phyloP scores from a whole-genome alignment of 2,888 invertebrate species.

The Ellobium chinense region DNA sequence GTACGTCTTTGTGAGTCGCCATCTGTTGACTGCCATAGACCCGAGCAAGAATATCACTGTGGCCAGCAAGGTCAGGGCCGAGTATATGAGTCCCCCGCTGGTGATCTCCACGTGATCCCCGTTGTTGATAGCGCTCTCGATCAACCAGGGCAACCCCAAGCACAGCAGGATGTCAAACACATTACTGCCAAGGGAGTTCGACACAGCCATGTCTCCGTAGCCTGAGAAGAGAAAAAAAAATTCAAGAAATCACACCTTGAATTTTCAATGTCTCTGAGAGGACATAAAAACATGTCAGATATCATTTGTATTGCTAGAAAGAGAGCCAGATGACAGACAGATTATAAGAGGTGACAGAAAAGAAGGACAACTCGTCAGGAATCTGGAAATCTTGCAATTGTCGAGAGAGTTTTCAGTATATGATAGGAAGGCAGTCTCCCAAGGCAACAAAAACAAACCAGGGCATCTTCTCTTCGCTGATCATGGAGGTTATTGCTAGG shows the following conservation, averaged over 20 bases:
- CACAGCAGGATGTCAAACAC: slow-evolving; percentile 77
- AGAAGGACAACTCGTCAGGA: too few species aligned
- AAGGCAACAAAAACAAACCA: too few species aligned
- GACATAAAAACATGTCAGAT: too few species aligned
- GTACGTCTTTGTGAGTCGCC: slow-evolving; percentile 84
- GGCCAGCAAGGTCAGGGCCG: slow-evolving; percentile 87
- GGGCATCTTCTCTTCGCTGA: too few species aligned
- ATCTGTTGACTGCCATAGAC: slow-evolving; percentile 84
- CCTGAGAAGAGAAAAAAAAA: slow-evolving; percentile 58
- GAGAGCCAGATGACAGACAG: too few species aligned
- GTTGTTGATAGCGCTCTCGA: slow-evolving; percentile 59
- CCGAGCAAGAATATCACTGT: slow-evolving; percentile 87
- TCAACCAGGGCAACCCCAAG: slow-evolving; percentile 76
- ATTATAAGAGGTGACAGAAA: too few species aligned
- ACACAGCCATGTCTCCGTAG: slow-evolving; percentile 77
- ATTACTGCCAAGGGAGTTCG: slow-evolving; percentile 77
- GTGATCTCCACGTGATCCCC: slow-evolving; percentile 87
- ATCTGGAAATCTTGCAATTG: too few species aligned
- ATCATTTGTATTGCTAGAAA: too few species aligned
- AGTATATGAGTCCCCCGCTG: slow-evolving; percentile 90
- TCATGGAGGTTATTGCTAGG: too few species aligned
- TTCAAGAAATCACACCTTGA: neutral
- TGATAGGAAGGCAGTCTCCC: too few species aligned
- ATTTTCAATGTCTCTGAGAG: too few species aligned
- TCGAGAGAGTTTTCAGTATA: too few species aligned